Evolutionary conservation across 2,888 invertebrate genomes (phyloP).

Genomic region (Nomada hirtipes): DNA sequence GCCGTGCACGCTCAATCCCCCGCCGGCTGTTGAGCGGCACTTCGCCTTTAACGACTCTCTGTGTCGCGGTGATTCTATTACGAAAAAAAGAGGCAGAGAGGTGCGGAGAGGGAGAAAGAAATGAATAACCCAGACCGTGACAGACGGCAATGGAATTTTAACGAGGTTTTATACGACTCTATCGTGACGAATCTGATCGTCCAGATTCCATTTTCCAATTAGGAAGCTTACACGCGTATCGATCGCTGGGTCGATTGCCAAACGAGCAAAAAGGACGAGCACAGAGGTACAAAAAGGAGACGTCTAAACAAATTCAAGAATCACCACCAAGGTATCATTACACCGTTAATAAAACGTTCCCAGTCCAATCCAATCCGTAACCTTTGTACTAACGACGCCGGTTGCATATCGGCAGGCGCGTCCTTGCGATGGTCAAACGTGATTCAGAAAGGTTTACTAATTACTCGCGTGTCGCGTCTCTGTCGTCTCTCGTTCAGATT

Average conservation of each 20-base stretch:
- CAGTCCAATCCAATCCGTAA: constrained; percentile 26
- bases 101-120: background rate
- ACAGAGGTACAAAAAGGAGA: background rate
- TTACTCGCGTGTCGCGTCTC: constrained; percentile 24
- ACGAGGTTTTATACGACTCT: constrained; percentile 4
- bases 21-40: background rate
- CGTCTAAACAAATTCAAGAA: constrained; percentile 13
- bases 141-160: constrained; percentile 38
- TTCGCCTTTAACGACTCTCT: constrained; percentile 18
- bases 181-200: background rate
- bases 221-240: constrained; percentile 2
- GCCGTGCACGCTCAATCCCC: constrained; percentile 45
- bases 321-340: constrained; percentile 10
- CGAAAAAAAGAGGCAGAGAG: background rate
- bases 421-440: constrained; percentile 44
- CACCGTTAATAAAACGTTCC: constrained; percentile 8
- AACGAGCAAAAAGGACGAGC: background rate
- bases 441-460: constrained; percentile 19
- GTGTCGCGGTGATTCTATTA: constrained; percentile 15
- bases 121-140: constrained; percentile 3
- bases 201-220: background rate
- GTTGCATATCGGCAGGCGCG: constrained; percentile 29
- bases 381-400: constrained; percentile 44
- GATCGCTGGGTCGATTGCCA: background rate
- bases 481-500: background rate